A percentile compares a stretch with the other conserved stretches of the same genome.
These are phyloP conservation scores for Zenarchopterus dispar DNA, from an alignment of 2,797 vertebrate genomes.

Conservation along the genomic window DNA sequence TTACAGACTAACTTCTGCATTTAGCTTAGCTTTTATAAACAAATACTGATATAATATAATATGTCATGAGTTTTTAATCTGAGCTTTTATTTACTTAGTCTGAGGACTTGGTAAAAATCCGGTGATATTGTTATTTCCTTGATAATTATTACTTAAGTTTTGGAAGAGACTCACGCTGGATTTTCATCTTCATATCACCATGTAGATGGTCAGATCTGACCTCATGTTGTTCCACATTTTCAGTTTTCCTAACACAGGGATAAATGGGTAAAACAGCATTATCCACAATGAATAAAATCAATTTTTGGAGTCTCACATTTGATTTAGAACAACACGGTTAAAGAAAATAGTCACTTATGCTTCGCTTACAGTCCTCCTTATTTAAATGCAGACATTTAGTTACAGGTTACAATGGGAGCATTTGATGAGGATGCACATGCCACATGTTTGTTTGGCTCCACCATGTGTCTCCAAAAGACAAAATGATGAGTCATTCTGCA, in stretches of 20 bases:
- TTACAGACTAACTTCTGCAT: no score
- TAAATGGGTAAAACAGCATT: background rate
- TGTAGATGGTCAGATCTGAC: background rate
- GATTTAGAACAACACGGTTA: background rate
- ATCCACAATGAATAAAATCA: conserved; percentile 3
- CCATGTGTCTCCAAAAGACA: conserved; percentile 19
- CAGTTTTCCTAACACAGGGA: background rate
- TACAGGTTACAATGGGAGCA: background rate
- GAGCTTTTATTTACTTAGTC: no score
- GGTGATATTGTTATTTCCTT: no score
- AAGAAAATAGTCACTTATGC: conserved; percentile 1
- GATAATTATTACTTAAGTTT: no score
- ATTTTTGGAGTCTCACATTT: background rate
- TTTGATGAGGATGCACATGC: conserved; percentile 13
- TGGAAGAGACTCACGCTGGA: no score
- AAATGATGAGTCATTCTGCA: conserved; percentile 52
- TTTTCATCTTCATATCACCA: no score
- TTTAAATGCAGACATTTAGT: conserved; percentile 17
- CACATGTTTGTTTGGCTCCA: conserved; percentile 24
- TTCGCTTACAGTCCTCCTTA: conserved; percentile 7
- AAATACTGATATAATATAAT: no score
- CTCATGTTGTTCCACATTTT: background rate
- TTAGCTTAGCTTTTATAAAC: no score
- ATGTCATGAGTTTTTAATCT: no score
- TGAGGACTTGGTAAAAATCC: no score